Evolutionary conservation across 2,888 invertebrate species (phyloP).

Genomic region (Mayetiola destructor): DNA sequence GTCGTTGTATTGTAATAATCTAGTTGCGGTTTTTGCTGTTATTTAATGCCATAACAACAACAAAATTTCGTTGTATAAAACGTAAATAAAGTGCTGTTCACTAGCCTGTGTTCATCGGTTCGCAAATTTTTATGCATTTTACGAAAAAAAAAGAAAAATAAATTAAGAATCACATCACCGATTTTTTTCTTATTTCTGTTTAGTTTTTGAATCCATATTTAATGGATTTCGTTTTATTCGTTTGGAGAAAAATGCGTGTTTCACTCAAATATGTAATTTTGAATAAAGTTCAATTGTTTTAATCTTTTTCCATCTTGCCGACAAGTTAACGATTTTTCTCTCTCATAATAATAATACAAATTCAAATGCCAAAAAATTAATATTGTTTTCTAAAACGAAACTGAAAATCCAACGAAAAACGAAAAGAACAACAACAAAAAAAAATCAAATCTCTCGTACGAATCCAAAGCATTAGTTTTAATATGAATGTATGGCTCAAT

Average conservation of each 20-base stretch:
- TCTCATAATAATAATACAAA: too few species aligned
- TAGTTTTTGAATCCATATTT: neutral
- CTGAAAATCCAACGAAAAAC: too few species aligned
- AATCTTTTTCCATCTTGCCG: conserved; percentile 7
- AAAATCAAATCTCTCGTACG: neutral
- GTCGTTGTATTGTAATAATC: neutral
- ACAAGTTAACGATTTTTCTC: conserved; percentile 1
- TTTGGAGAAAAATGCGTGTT: neutral
- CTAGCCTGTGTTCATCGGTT: too few species aligned
- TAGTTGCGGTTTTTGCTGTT: too few species aligned
- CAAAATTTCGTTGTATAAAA: too few species aligned
- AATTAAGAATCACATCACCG: too few species aligned
- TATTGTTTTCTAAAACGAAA: neutral
- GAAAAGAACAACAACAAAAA: neutral
- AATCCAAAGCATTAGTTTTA: neutral
- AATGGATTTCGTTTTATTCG: neutral
- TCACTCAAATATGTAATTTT: neutral
- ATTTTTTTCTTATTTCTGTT: neutral
- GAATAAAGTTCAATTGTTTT: too few species aligned
- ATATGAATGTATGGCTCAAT: neutral
- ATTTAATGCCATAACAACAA: too few species aligned
- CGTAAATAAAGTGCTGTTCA: too few species aligned
- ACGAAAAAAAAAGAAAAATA: neutral
- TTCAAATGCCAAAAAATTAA: conserved; percentile 5
- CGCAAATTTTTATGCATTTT: too few species aligned